Base-by-base conservation (phyloP, 2,113 vertebrate species). In the Elephas maximus region DNA sequence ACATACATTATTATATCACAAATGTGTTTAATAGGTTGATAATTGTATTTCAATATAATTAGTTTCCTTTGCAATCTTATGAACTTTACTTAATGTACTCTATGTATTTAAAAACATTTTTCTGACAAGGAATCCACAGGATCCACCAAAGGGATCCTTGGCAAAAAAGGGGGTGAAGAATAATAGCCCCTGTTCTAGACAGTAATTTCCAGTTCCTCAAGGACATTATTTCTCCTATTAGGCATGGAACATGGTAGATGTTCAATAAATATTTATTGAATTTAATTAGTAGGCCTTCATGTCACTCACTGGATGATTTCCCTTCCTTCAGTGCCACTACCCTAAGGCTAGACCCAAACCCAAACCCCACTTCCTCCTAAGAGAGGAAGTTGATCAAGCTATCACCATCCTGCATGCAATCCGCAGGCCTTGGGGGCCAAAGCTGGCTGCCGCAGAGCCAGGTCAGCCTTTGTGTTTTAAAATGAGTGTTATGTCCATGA, bases 331-430 rank as follows among this genome's bases (percentile, higher is more conserved):
- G 12, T 57, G 53, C 53, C 53, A 57, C 11, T 14, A 57, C 53
- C 53, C 11, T 57, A 57, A 57, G 53, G 53, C 53, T 57, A 57
- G 53, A 57, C 53, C 53, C 53, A 17, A 57, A 57, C 53, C 53
- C 53, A 10, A 12, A 57, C 53, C 9, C 53, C 53, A 57, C 53
- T 57, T 57, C 90, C 97, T 97, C 65, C 91, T 63, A 65, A 76
- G 65, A 96, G 37, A 97, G 97, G 92, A 98, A 97, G 53, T 92
- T 93, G 95, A 95, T 92, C 57, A 96, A 93, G 57, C 33, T 67
- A 53, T 92, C 63, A 11, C 65, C 63, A 77, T 88, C 81, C 88
- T 89, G 81, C 62, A 18, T 81, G 92, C 80, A 96, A 84, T 96
- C 94, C 92, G 5, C 60, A 67, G 71, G 80, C 44, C 37, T 26